Percentiles rank a stretch among this genome's conserved stretches.
Evolutionary conservation across 2,888 invertebrate species (phyloP).

Genomic region (Acronicta alni): DNA sequence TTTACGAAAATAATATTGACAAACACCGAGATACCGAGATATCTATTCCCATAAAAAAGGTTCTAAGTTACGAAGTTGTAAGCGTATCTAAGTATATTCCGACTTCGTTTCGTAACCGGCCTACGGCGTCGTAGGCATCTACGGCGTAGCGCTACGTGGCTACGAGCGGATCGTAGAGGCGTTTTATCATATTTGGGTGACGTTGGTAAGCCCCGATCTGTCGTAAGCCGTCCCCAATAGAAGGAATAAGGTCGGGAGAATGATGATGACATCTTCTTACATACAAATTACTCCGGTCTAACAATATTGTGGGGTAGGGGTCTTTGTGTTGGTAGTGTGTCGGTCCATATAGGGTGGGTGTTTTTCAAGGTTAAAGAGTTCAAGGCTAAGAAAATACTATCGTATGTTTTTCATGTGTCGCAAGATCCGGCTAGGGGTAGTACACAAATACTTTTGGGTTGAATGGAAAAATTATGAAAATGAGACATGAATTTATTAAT

Average conservation of each 20-base stretch:
- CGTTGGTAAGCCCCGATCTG: slow-evolving; percentile 44
- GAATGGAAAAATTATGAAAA: not conserved
- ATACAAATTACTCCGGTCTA: slow-evolving; percentile 49
- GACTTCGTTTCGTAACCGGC: slow-evolving; percentile 44
- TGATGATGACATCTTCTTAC: slow-evolving; percentile 47
- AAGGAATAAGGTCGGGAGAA: slow-evolving; percentile 41
- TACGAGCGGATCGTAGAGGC: slow-evolving; percentile 40
- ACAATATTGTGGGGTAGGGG: slow-evolving; percentile 30
- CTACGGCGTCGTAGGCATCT: slow-evolving; percentile 47
- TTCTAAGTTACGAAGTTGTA: slow-evolving; percentile 41
- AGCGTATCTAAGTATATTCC: slow-evolving; percentile 25
- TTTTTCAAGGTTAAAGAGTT: slow-evolving; percentile 27
- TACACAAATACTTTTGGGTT: not conserved
- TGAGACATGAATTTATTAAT: not conserved
- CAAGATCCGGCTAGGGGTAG: not conserved
- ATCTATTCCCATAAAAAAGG: slow-evolving; percentile 33
- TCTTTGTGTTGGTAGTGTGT: slow-evolving; percentile 11
- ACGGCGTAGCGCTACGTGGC: slow-evolving; percentile 39
- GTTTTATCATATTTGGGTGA: slow-evolving; percentile 47
- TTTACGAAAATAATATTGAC: slow-evolving; percentile 42
- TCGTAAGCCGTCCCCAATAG: slow-evolving; percentile 52
- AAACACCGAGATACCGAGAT: slow-evolving; percentile 42
- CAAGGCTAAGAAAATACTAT: slow-evolving; percentile 13
- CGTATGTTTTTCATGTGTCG: slow-evolving; percentile 11
- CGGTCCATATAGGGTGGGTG: slow-evolving; percentile 4